Conservation (phyloP, 2,113 vertebrate genomes). For the Rhipidura dahli region DNA sequence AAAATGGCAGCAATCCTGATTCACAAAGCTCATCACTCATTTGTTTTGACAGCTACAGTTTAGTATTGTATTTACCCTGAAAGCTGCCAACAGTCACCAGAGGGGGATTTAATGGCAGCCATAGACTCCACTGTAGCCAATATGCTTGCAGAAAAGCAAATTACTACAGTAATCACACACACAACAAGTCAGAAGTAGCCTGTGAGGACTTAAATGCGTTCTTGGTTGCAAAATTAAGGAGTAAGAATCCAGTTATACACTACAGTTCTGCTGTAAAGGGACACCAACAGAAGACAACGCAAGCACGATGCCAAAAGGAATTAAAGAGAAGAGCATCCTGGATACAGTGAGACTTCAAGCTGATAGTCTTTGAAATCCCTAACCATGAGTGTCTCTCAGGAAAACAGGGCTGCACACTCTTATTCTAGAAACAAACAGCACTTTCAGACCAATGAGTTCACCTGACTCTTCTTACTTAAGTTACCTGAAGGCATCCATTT, state of each 20-base stretch:
- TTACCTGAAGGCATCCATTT: background rate
- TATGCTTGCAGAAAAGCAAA: background rate
- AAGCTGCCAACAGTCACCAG: background rate
- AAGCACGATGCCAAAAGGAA: background rate
- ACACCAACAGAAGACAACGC: background rate
- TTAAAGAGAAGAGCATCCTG: background rate
- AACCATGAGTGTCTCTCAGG: accelerated
- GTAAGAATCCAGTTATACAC: background rate
- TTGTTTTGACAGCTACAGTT: background rate
- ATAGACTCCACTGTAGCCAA: background rate
- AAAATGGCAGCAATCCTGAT: background rate
- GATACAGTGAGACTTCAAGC: background rate
- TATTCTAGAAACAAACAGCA: background rate
- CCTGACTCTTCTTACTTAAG: background rate
- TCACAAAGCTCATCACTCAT: background rate
- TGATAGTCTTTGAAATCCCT: background rate
- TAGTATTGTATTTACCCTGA: background rate
- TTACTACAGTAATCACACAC: background rate
- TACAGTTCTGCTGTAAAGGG: background rate
- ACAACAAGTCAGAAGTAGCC: background rate
- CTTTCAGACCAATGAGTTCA: background rate
- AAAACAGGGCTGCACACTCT: background rate
- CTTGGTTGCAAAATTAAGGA: background rate
- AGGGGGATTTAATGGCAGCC: background rate
- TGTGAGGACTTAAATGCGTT: background rate